Percentiles rank a stretch among this genome's conserved stretches.
phyloP scores from a whole-genome alignment of 2,113 vertebrate genomes.

The Notarius lentiginosus region DNA sequence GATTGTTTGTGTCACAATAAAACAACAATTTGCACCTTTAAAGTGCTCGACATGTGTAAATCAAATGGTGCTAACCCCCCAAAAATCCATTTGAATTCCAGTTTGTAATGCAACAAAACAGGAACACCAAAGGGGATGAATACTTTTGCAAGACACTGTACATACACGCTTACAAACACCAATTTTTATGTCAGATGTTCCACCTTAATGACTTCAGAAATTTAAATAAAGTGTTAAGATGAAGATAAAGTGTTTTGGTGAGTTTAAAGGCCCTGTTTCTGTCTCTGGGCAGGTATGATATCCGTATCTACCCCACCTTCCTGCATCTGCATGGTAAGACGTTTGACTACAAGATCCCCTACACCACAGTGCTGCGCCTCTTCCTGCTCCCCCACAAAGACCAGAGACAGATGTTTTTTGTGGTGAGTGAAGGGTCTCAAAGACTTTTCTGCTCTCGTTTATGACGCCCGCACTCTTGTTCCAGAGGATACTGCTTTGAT shows the following conservation, averaged over 20 bases:
- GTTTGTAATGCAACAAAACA: no score
- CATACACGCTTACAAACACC: background rate
- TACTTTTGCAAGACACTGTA: background rate
- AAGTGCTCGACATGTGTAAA: no score
- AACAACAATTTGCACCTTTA: no score
- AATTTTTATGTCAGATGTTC: background rate
- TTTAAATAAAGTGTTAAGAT: background rate
- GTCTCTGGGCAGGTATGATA: conserved; percentile 81
- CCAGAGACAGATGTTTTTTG: conserved; percentile 98
- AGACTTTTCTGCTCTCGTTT: background rate
- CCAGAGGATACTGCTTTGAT: background rate
- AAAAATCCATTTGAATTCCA: no score
- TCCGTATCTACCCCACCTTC: conserved; percentile 95
- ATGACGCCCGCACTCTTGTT: background rate
- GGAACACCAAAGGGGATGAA: no score
- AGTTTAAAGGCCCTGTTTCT: background rate
- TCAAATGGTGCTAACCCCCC: no score
- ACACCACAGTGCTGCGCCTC: conserved; percentile 93
- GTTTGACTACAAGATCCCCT: conserved; percentile 98
- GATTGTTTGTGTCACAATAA: no score
- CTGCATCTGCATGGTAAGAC: conserved; percentile 96
- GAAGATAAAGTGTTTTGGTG: background rate
- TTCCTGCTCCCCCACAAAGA: conserved; percentile 97
- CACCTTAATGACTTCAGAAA: background rate
- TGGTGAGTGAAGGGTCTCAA: conserved; percentile 72